Evolutionary conservation across 2,888 invertebrate genomes (phyloP).

Genomic region (Phengaris alcon): DNA sequence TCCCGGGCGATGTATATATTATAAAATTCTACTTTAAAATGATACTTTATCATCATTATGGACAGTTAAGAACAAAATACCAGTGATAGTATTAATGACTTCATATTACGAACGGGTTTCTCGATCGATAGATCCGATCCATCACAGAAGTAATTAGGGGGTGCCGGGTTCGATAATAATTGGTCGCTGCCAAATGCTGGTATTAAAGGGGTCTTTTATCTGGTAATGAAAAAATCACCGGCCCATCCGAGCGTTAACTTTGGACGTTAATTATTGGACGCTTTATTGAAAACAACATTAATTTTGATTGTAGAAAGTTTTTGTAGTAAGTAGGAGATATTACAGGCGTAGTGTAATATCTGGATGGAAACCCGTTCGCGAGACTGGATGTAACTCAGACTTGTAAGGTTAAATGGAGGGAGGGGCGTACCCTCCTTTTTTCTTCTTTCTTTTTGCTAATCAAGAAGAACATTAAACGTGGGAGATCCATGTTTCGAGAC

Average conservation of each 20-base stretch:
- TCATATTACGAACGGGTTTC: conserved; percentile 2
- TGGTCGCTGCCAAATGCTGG: conserved; percentile 14
- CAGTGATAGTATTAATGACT: neutral
- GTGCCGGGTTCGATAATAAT: conserved; percentile 15
- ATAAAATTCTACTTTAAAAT: neutral
- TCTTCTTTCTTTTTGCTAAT: no score
- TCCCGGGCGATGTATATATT: no score
- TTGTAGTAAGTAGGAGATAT: neutral
- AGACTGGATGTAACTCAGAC: no score
- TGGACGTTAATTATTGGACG: conserved; percentile 2
- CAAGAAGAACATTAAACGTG: no score
- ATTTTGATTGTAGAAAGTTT: conserved; percentile 6
- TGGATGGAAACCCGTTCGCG: no score
- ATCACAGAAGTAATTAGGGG: conserved; percentile 21
- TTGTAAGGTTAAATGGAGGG: no score
- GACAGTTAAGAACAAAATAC: neutral
- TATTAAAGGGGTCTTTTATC: conserved; percentile 21
- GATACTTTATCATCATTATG: neutral
- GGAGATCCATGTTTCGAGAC: no score
- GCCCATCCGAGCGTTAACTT: conserved; percentile 8
- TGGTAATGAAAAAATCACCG: conserved; percentile 23
- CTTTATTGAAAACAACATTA: conserved; percentile 13
- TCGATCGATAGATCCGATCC: neutral
- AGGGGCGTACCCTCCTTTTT: no score
- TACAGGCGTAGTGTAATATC: no score